Base-by-base conservation (phyloP, 2,888 invertebrate genomes). In the Synanthedon formicaeformis region DNA sequence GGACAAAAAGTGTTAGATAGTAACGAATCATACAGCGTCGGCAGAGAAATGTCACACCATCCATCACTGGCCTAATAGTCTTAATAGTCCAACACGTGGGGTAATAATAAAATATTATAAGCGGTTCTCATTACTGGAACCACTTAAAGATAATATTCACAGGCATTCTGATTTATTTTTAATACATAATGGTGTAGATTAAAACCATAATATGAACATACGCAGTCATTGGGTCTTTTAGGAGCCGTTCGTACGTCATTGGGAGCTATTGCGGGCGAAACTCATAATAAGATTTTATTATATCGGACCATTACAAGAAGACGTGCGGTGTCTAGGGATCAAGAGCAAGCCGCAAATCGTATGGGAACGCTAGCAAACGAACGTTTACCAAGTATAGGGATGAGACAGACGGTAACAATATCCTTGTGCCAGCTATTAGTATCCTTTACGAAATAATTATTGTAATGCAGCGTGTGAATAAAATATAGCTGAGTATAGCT, bases 241-340 rank as follows among this genome's bases (percentile, higher is more conserved):
- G 69, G 66, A 59, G 69, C 68, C 73, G 69, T 75, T 73, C 70
- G 71, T 76, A 78, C 73, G 76, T 73, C 71, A 75, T 76, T 75
- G 72, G 62, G 63, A 69, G 71, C 70, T 71, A 79, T 80, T 71
- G 67, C 67, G 66, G 65, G 61, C 69, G 70, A 76, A 76, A 73
- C 71, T 71, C 62, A 69, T 80, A 78, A 81, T 83, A 81, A 76
- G 75, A 76, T 80, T 82, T 80, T 80, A 81, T 82, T 81, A 82
- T 75, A 80, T 75, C 74, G 71, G 64, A 67, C 71, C 75, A 84
- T 83, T 83, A 83, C 67, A 68, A 65, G 75, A 59, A 73, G 72
- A 80, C 81, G 81, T 83, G 82, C 75, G 66, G 68, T 73, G 76
- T 78, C 75, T 74, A 62, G 69, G 68, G 78, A 74, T 78, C 75